These are phyloP conservation scores for Polydrusus pterygomalis DNA, from an alignment of 2,888 invertebrate species.

Conservation along the genomic window DNA sequence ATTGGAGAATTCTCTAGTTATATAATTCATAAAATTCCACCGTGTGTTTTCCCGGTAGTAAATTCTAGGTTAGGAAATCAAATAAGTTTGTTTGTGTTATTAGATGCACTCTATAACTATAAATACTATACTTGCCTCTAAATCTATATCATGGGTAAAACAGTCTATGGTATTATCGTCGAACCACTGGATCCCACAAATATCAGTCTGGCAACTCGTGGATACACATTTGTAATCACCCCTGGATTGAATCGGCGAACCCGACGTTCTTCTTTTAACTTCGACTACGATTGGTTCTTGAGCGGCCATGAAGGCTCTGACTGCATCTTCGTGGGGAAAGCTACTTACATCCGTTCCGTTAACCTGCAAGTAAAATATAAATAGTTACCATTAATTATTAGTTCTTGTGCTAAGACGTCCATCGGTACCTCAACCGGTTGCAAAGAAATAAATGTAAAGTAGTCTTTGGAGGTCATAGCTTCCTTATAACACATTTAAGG, in stretches of 20 bases:
- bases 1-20: not conserved
- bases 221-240: slow-evolving; percentile 66
- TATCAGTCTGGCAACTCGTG: slow-evolving; percentile 75
- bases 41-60: not conserved
- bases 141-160: slow-evolving; percentile 75
- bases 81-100: not conserved
- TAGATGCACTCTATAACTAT: not conserved
- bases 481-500: too few species aligned
- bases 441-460: too few species aligned
- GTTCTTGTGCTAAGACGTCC: too few species aligned
- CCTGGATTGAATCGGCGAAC: slow-evolving; percentile 57
- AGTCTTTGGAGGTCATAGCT: too few species aligned
- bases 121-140: slow-evolving; percentile 72
- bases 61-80: not conserved
- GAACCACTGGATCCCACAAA: slow-evolving; percentile 70
- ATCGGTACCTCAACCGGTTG: too few species aligned
- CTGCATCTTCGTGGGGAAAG: slow-evolving; percentile 77
- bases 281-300: slow-evolving; percentile 78
- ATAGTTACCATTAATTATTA: not conserved
- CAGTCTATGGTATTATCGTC: slow-evolving; percentile 74
- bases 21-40: not conserved
- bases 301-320: slow-evolving; percentile 76
- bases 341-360: slow-evolving; percentile 78
- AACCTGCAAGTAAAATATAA: slow-evolving; percentile 69
- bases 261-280: slow-evolving; percentile 73